Conservation (phyloP, 2,888 invertebrate species). For the Ligdia adustata region DNA sequence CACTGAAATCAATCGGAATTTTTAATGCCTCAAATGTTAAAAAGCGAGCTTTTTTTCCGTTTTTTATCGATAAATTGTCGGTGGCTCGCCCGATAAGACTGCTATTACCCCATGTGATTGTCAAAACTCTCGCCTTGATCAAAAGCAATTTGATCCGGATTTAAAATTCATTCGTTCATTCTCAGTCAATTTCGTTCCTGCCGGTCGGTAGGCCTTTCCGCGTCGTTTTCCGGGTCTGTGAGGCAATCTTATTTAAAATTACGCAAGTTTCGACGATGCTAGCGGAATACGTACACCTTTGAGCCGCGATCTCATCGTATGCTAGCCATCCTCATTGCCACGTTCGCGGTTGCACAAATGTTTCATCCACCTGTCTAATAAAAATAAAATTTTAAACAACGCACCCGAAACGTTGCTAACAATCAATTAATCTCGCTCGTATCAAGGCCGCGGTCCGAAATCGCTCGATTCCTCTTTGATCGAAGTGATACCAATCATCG, state of each 20-base stretch:
- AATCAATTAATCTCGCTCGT: slow-evolving; percentile 49
- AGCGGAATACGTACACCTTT: slow-evolving; percentile 24
- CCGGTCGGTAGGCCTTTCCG: slow-evolving; percentile 27
- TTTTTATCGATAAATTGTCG: slow-evolving; percentile 37
- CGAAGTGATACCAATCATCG: slow-evolving; percentile 51
- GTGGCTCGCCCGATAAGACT: slow-evolving; percentile 30
- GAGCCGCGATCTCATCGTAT: slow-evolving; percentile 22
- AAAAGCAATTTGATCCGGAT: slow-evolving; percentile 42
- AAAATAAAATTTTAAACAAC: slow-evolving; percentile 45
- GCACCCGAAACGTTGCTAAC: slow-evolving; percentile 46
- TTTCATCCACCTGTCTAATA: slow-evolving; percentile 34
- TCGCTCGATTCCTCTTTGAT: slow-evolving; percentile 54
- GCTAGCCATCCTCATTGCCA: slow-evolving; percentile 22
- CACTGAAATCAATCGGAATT: slow-evolving; percentile 43
- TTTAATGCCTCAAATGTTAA: slow-evolving; percentile 40
- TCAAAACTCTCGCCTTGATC: slow-evolving; percentile 37
- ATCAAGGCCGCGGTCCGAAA: slow-evolving; percentile 39
- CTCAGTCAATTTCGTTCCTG: slow-evolving; percentile 36
- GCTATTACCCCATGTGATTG: slow-evolving; percentile 35
- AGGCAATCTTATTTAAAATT: slow-evolving; percentile 39
- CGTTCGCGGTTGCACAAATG: slow-evolving; percentile 15
- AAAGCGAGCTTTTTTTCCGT: slow-evolving; percentile 30
- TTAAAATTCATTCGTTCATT: slow-evolving; percentile 43
- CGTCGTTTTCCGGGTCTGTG: slow-evolving; percentile 31
- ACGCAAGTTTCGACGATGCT: slow-evolving; percentile 29